Evolutionary conservation across 2,888 invertebrate species (phyloP).

Genomic region (Neoaliturus tenellus): DNA sequence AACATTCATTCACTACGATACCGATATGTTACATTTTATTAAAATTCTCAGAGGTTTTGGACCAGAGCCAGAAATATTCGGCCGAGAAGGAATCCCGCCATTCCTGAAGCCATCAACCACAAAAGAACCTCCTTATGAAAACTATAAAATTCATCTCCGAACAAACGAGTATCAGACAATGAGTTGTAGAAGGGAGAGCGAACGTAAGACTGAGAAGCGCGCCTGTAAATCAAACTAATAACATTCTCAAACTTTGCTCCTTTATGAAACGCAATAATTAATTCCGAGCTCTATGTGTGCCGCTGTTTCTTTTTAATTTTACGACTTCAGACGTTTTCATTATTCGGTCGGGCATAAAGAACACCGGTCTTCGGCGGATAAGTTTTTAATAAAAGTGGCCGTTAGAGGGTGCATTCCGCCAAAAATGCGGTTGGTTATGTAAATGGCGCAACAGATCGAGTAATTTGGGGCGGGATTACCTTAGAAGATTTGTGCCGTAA

Average conservation of each 20-base stretch:
- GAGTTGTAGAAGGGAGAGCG: constrained; percentile 19
- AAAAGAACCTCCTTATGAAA: constrained; percentile 27
- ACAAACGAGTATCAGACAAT: constrained; percentile 28
- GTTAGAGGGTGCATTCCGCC: constrained; percentile 39
- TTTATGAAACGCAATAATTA: constrained; percentile 51
- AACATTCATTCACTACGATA: too few species aligned
- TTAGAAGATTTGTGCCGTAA: not conserved
- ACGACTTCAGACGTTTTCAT: constrained; percentile 52
- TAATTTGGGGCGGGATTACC: constrained; percentile 38
- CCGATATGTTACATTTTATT: too few species aligned
- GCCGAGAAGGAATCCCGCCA: not conserved
- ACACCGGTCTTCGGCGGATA: constrained; percentile 45
- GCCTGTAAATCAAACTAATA: constrained; percentile 52
- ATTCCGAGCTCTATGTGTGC: constrained; percentile 36
- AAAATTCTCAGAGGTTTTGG: too few species aligned
- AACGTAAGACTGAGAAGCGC: not conserved
- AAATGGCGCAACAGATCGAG: constrained; percentile 2
- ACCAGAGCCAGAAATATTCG: not conserved
- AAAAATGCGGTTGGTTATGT: constrained; percentile 9
- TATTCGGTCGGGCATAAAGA: constrained; percentile 51
- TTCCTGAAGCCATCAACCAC: not conserved
- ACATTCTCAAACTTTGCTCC: constrained; percentile 33
- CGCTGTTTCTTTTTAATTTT: constrained; percentile 45
- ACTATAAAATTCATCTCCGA: constrained; percentile 6
- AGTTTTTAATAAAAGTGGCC: constrained; percentile 58